Base-by-base conservation (phyloP, 2,888 invertebrate species). In the Globia sparganii region DNA sequence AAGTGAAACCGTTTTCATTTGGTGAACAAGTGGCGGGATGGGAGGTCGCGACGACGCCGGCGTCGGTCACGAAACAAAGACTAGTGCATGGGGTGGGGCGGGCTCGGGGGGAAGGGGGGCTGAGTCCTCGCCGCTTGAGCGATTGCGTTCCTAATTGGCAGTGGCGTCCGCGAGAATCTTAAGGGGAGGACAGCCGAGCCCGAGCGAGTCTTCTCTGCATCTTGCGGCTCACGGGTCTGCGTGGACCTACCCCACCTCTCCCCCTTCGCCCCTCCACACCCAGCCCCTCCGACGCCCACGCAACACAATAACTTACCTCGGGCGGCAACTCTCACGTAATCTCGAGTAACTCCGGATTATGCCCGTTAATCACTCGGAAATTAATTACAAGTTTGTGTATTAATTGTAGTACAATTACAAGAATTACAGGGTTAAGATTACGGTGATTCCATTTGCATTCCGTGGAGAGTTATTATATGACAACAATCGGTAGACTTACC, bases 131-230 rank as follows among this genome's bases (percentile, higher is more conserved):
- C 95, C 95, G 95, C 94, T 94, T 96, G 97, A 97, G 96, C 95
- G 97, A 97, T 97, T 97, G 97, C 96, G 95, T 93, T 94, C 96
- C 96, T 97, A 97, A 97, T 97, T 97, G 97, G 97, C 95, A 95
- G 93, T 94, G 97, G 96, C 97, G 96, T 96, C 95, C 96, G 96
- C 96, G 95, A 96, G 96, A 97, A 95, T 97, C 97, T 97, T 97
- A 95, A 95, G 95, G 95, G 95, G 95, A 96, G 96, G 95, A 96
- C 95, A 95, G 93, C 93, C 93, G 84, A 93, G 93, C 93, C 91
- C 92, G 92, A 93, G 92, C 96, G 91, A 93, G 92, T 92, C 93
- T 94, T 90, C 90, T 94, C 94, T 96, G 94, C 95, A 91, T 94
- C 94, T 95, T 94, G 93, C 86, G 93, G 93, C 92, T 91, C 86